A percentile compares a stretch with the other conserved stretches of the same genome.
These are phyloP conservation scores for Baccha elongata DNA, from an alignment of 2,888 invertebrate species.

Conservation along the genomic window DNA sequence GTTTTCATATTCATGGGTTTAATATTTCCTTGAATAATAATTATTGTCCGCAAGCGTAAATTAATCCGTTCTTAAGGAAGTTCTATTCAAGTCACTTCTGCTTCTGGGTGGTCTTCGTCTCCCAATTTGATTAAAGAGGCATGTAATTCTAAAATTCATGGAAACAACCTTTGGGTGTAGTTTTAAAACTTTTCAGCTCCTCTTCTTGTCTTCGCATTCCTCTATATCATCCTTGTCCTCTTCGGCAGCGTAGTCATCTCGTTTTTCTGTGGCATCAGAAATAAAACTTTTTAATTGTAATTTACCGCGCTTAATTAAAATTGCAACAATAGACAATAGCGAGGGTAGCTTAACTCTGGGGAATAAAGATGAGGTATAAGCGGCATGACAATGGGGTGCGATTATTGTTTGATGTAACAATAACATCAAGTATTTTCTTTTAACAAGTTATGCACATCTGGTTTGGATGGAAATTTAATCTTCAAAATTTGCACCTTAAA, in stretches of 20 bases:
- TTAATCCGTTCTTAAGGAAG: slow-evolving; percentile 45
- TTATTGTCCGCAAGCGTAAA: slow-evolving; percentile 49
- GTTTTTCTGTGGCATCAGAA: slow-evolving; percentile 21
- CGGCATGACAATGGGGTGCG: slow-evolving; percentile 56
- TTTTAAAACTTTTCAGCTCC: slow-evolving; percentile 50
- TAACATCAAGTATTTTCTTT: slow-evolving; percentile 48
- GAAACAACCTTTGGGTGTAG: slow-evolving; percentile 62
- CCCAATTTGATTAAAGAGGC: slow-evolving; percentile 57
- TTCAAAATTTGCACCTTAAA: slow-evolving; percentile 14
- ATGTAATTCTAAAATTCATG: slow-evolving; percentile 61
- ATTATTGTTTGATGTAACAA: slow-evolving; percentile 63
- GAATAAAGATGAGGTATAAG: slow-evolving; percentile 37
- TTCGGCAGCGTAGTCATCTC: not conserved
- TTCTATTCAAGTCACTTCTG: slow-evolving; percentile 19
- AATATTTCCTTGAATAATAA: slow-evolving; percentile 51
- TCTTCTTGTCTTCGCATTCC: not conserved
- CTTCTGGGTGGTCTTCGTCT: not conserved
- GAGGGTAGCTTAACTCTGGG: slow-evolving; percentile 11
- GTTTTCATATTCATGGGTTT: slow-evolving; percentile 26
- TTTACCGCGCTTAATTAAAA: slow-evolving; percentile 72
- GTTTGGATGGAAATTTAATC: slow-evolving; percentile 40
- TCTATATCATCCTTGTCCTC: not conserved
- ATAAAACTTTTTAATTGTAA: slow-evolving; percentile 70
- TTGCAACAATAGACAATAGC: slow-evolving; percentile 53
- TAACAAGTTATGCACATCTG: slow-evolving; percentile 61